Evolutionary conservation across 2,113 vertebrate genomes (phyloP).

Genomic region (Okapia johnstoni): DNA sequence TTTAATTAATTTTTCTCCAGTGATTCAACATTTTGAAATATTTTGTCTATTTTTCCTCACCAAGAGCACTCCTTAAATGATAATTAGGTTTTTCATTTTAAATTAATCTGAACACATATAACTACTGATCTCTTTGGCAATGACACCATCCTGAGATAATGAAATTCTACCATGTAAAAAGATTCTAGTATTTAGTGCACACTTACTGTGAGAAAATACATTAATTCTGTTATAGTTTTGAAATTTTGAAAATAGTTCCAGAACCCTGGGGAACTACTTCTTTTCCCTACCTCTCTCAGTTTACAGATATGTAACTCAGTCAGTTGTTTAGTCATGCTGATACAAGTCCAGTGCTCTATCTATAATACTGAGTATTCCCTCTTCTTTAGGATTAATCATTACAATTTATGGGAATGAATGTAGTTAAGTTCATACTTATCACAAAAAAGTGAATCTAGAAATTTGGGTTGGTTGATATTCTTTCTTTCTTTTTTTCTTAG

Average conservation of each 20-base stretch:
- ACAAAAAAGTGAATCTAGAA: background rate
- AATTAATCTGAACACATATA: background rate
- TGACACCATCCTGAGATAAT: background rate
- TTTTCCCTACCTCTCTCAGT: background rate
- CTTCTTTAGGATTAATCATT: background rate
- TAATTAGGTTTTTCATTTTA: slow-evolving; percentile 25
- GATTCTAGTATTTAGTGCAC: background rate
- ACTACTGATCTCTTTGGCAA: background rate
- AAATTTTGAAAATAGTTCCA: background rate
- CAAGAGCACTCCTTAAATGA: background rate
- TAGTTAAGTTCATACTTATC: background rate
- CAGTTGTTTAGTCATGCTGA: background rate
- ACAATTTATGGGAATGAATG: background rate
- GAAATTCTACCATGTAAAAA: background rate
- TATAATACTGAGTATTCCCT: background rate
- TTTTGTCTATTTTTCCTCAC: background rate
- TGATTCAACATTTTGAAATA: slow-evolving; percentile 45
- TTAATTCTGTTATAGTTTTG: background rate
- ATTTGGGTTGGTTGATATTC: background rate
- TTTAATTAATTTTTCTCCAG: slow-evolving; percentile 32
- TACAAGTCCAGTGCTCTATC: background rate
- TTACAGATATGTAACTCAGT: background rate
- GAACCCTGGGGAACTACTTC: background rate
- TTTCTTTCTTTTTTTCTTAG: background rate
- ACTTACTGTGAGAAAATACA: background rate